Evolutionary conservation across 2,888 invertebrate species (phyloP), one percentile per base, ranked within the genome.

Genomic region (Lithophane socia): DNA sequence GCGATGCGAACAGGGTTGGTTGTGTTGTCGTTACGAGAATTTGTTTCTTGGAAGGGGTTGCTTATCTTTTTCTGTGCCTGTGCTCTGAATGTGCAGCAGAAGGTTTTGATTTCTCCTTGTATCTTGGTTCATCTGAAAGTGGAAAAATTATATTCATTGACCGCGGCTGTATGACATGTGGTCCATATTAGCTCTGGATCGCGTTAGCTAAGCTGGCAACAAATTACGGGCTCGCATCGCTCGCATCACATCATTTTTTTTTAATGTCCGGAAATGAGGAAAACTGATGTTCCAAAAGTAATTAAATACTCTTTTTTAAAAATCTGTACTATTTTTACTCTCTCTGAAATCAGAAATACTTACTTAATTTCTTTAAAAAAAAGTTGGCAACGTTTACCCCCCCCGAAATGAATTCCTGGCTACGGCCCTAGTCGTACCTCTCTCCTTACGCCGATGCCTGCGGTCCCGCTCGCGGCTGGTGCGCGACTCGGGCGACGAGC

Each of bases 61-160:
- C 71, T 94, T 89, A 96, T 87, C 96, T 93, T 88, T 96, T 96
- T 79, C 95, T 92, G 83, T 94, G 96, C 72, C 94, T 92, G 82
- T 96, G 96, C 81, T 96, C 96, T 18, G 96, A 96, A 4, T 94
- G 94, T 37, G 95, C 94, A 3, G 89, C 95, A 75, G 86, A 91
- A 16, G 95, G 92, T 83, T 96, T 96, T 8, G 95, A 85, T 78
- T 96, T 96, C 9, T 95, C 95, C 80, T 96, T 96, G 81, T 95
- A 94, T 82, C 94, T 93, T 8, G 94, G 73, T 72, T 94, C 94
- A 56, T 96, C 96, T 96, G 93, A 1, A 92, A 93, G 65, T 60
- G 1, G 16, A 60, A 60, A 8, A 60, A 29, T 12, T 12, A 56
- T 4, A n/a, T 56, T 56, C n/a, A n/a, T 3, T 56, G 1, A n/a